Evolutionary conservation across 2,113 vertebrate genomes (phyloP), one percentile per base, ranked within the genome.

Genomic region (Otocyon megalotis): DNA sequence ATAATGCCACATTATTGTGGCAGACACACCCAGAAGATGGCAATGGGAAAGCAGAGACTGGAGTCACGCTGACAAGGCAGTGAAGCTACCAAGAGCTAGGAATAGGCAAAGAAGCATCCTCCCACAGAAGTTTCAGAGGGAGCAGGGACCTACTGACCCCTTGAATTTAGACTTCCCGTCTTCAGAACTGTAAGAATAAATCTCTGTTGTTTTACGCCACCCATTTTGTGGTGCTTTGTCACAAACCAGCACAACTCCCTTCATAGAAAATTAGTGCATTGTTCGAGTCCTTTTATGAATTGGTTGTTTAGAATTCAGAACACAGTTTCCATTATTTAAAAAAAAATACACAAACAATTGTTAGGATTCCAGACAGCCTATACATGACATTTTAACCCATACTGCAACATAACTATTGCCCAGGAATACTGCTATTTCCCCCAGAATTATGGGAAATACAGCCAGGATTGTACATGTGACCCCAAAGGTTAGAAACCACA

Each of bases 51-150:
- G 58, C 1, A 54, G 56, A 81, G 32, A 63, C 17, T 32, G 56
- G 26, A 37, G 32, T 8, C 2, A 32, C 17, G 15, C 0, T 12
- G 28, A 77, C 53, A 16, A 89, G 48, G 28, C 35, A 56, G 7
- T 2, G 10, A 35, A 58, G 48, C 4, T 16, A 20, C 53, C 35
- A 24, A 32, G 24, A 13, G 76, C n/a, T 83, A 32, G 62, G 43
- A 65, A 60, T 15, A 32, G 32, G 24, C 53, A 69, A 79, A 12
- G 35, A 48, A 6, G 8, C 28, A 2, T 1, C 60, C 3, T 12
- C 8, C 0, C 4, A 5, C 0, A 0, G 26, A 24, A 10, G 11
- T 8, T 32, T 11, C 1, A 4, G 17, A 35, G 60, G 77, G 20
- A 74, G 7, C 28, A 8, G 4, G 0, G 35, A n/a, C 35, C 58